Conservation (phyloP, 2,113 vertebrate genomes). For the Phaethornis superciliosus region DNA sequence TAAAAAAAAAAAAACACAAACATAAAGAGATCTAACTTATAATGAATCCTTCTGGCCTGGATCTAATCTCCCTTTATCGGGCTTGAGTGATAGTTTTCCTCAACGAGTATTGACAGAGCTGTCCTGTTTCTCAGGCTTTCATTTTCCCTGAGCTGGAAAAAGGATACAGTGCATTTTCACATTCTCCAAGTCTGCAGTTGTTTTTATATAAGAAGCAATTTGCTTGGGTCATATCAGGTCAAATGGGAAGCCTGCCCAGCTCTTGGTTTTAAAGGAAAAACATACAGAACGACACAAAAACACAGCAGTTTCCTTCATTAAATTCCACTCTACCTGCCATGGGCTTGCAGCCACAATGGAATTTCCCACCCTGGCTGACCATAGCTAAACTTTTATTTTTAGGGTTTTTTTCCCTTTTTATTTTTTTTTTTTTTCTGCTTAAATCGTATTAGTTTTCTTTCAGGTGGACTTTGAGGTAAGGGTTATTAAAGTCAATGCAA, state of each 20-base stretch:
- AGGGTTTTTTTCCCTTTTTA: background rate
- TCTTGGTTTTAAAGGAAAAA: slow-evolving; percentile 89
- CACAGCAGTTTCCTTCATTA: slow-evolving; percentile 88
- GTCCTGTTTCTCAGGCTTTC: slow-evolving; percentile 79
- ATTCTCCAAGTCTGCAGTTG: slow-evolving; percentile 84
- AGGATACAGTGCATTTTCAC: slow-evolving; percentile 82
- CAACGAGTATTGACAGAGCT: slow-evolving; percentile 73
- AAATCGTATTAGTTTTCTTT: slow-evolving; percentile 76
- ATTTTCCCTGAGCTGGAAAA: slow-evolving; percentile 73
- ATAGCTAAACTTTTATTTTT: slow-evolving; percentile 80
- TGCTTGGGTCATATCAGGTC: slow-evolving; percentile 86
- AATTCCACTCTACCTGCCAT: slow-evolving; percentile 88
- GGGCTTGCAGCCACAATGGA: slow-evolving; percentile 86
- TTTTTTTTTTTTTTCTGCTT: no score
- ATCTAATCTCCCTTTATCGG: slow-evolving; percentile 76
- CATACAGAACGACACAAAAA: slow-evolving; percentile 89
- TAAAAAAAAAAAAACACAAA: slow-evolving; percentile 49
- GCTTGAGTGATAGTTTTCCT: slow-evolving; percentile 76
- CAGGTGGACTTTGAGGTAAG: slow-evolving; percentile 75
- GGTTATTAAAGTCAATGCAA: slow-evolving; percentile 72
- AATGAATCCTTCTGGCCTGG: slow-evolving; percentile 71
- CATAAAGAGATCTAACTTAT: slow-evolving; percentile 66
- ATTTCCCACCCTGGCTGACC: slow-evolving; percentile 85
- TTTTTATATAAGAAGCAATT: slow-evolving; percentile 89
- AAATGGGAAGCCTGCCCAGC: slow-evolving; percentile 85